Percentiles rank a stretch among this genome's conserved stretches.
Conservation (phyloP, 2,113 vertebrate species). For the Sinocyclocheilus anshuiensis region DNA sequence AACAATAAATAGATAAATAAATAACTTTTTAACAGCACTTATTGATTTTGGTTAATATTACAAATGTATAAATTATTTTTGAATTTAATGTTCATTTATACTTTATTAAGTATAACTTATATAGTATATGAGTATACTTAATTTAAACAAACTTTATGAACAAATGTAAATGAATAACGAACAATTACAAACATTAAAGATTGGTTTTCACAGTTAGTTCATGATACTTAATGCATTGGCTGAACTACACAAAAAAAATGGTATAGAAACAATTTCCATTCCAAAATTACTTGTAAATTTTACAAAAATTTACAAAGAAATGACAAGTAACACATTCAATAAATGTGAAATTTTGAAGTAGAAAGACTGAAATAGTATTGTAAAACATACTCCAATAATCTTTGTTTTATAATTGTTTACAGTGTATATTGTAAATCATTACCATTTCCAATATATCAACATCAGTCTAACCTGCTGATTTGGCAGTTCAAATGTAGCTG, state of each 20-base stretch:
- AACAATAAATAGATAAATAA: too few relatives aligned
- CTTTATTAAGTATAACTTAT: too few relatives aligned
- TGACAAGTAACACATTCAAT: too few relatives aligned
- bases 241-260: neutral
- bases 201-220: neutral
- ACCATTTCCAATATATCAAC: neutral
- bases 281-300: too few relatives aligned
- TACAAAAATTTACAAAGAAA: too few relatives aligned
- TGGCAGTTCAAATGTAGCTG: constrained; percentile 10
- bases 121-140: too few relatives aligned
- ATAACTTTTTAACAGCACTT: neutral
- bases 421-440: neutral
- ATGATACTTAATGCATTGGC: neutral
- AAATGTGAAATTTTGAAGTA: too few relatives aligned
- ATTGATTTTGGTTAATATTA: neutral
- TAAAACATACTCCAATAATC: too few relatives aligned
- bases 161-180: neutral
- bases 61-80: neutral
- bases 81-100: neutral
- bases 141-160: neutral
- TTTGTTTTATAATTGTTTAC: neutral
- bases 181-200: neutral
- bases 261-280: too few relatives aligned
- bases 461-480: neutral
- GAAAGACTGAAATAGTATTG: too few relatives aligned